Evolutionary conservation across 30 jellyfish, hydroid and myxozoan species (phyloP), one percentile per base, ranked within the genome.

Genomic region (Rhopilema esculentum): DNA sequence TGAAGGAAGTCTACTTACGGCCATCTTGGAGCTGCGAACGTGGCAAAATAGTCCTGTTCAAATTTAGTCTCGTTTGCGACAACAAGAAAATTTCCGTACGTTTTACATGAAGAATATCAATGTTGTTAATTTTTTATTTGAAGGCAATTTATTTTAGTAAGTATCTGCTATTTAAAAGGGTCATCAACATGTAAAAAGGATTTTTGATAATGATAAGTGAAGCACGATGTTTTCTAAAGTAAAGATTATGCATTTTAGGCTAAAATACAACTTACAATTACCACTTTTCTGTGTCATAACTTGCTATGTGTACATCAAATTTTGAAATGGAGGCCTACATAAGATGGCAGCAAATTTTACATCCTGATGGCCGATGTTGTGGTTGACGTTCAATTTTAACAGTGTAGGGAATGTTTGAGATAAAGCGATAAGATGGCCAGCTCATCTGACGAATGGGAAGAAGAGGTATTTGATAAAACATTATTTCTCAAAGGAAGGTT

Each of bases 11-110:
- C 67, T 72, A 88, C 97, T 88, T 72, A 88, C 97, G 24, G 97
- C 97, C 97, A 88, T 88, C 72, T 69, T 88, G 97, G 92, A 29
- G 75, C 83, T 20, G 78, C 72, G 88, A 80, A 88, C 97, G 97
- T 88, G 97, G 89, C 97, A 85, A 85, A 73, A 32, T n/a, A 49
- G 77, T 77, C 88, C 66, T 51, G 82, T 62, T 77, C 19, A 51
- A 26, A 52, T 32, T 20, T 23, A 24, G 88, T 9, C 67, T 53
- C 74, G 32, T 32, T 80, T 79, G n/a, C 61, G 63, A 40, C 57
- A 40, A 40, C 57, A 40, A 25, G 16, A 64, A 8, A 2, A 21
- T 25, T 64, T 40, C 12, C 57, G 57, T 40, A 12, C 57, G 12
- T 2, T 2, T 40, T 40, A 40, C 57, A 40, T 12, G 9, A 40